Evolutionary conservation across 2,797 vertebrate species (phyloP).

Genomic region (Poeciliopsis turneri): DNA sequence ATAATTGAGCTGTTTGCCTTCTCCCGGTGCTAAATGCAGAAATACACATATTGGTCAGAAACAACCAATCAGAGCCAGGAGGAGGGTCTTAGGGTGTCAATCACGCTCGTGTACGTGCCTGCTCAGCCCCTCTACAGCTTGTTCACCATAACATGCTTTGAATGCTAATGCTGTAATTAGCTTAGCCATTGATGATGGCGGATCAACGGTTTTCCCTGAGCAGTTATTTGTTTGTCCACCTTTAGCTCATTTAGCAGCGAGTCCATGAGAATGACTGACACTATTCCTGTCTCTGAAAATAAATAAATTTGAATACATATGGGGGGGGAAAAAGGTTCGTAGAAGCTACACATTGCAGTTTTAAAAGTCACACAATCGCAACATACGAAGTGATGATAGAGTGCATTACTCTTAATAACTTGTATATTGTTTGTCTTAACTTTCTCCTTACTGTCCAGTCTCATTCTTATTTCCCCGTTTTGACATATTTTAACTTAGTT

Average conservation of each 20-base stretch:
- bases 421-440: background rate
- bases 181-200: background rate
- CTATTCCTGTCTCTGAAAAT: background rate
- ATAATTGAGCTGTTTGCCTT: background rate
- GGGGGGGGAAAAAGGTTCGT: accelerated
- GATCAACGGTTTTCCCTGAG: background rate
- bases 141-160: too few relatives aligned
- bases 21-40: background rate
- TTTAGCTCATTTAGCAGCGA: background rate
- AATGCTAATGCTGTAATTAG: background rate
- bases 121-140: too few relatives aligned
- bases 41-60: background rate
- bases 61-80: too few relatives aligned
- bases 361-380: background rate
- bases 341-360: too few relatives aligned
- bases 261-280: background rate
- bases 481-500: background rate
- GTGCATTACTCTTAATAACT: too few relatives aligned
- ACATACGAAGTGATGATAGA: background rate
- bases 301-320: too few relatives aligned
- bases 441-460: background rate
- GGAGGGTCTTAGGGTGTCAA: background rate
- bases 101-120: background rate
- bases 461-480: background rate
- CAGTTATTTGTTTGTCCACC: background rate